These are phyloP conservation scores for Promerops cafer DNA, from an alignment of 2,113 vertebrate species.

Conservation along the genomic window DNA sequence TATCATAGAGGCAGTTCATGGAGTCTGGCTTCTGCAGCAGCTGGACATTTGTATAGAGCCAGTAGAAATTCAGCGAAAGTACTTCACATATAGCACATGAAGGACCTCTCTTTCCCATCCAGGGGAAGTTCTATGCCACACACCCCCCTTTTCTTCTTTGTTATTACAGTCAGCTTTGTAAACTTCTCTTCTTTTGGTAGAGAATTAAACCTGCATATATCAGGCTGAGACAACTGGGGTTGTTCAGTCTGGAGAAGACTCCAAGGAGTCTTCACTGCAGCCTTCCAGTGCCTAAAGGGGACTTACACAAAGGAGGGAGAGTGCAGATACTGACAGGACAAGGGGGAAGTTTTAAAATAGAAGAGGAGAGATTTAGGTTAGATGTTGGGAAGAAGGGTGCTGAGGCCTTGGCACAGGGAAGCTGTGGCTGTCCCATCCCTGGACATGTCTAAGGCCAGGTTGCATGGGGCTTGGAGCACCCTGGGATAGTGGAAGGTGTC, in stretches of 20 bases:
- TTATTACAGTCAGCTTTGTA: neutral
- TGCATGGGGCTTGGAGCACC: neutral
- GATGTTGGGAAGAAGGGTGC: neutral
- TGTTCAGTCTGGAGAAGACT: neutral
- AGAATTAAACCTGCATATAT: neutral
- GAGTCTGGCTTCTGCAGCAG: neutral
- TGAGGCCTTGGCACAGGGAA: neutral
- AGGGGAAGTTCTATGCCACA: neutral
- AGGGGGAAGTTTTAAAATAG: neutral
- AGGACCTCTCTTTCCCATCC: neutral
- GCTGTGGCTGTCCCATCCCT: neutral
- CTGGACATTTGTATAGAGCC: neutral
- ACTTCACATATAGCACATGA: neutral
- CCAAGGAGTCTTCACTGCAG: neutral
- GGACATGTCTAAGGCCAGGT: neutral
- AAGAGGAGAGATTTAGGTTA: neutral
- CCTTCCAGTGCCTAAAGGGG: neutral
- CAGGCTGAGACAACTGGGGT: neutral
- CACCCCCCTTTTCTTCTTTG: neutral
- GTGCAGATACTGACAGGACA: neutral
- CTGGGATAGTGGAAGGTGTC: neutral
- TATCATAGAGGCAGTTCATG: neutral
- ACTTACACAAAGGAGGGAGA: neutral
- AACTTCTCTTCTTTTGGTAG: neutral
- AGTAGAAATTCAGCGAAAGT: neutral